phyloP scores from a whole-genome alignment of 2,888 invertebrate species.

The Heteromurus nitidus region DNA sequence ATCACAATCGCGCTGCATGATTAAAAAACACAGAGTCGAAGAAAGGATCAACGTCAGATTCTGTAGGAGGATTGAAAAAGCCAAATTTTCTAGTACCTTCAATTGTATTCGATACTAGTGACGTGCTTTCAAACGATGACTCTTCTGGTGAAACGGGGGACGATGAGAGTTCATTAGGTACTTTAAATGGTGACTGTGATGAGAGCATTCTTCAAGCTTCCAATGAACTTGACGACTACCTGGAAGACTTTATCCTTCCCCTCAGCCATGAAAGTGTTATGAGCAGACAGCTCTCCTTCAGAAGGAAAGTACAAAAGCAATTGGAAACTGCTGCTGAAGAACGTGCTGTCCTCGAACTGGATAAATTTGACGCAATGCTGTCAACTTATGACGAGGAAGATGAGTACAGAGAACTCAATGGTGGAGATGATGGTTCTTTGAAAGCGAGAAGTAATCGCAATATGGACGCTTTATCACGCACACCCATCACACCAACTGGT shows the following conservation, averaged over 20 bases:
- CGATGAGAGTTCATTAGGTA: slow-evolving; percentile 46
- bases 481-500: slow-evolving; percentile 29
- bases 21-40: not conserved
- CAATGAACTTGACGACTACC: slow-evolving; percentile 74
- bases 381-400: slow-evolving; percentile 70
- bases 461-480: slow-evolving; percentile 28
- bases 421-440: not conserved
- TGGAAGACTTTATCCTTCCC: slow-evolving; percentile 74
- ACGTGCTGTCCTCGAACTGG: slow-evolving; percentile 69
- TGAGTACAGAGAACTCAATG: slow-evolving; percentile 53
- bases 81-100: slow-evolving; percentile 58
- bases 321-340: slow-evolving; percentile 70
- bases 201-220: slow-evolving; percentile 51
- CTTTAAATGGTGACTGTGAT: slow-evolving; percentile 37
- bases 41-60: not conserved
- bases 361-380: slow-evolving; percentile 71
- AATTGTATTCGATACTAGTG: slow-evolving; percentile 50
- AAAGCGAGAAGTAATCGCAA: slow-evolving; percentile 25
- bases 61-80: slow-evolving; percentile 23
- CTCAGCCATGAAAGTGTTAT: slow-evolving; percentile 74
- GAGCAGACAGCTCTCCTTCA: slow-evolving; percentile 74
- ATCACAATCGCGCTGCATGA: not conserved
- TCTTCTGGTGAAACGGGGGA: slow-evolving; percentile 32
- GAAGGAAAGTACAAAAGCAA: slow-evolving; percentile 73
- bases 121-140: not conserved